A percentile compares a stretch with the other conserved stretches of the same genome.
Evolutionary conservation across 2,797 vertebrate species (phyloP).

Genomic region (Bufotes viridis): DNA sequence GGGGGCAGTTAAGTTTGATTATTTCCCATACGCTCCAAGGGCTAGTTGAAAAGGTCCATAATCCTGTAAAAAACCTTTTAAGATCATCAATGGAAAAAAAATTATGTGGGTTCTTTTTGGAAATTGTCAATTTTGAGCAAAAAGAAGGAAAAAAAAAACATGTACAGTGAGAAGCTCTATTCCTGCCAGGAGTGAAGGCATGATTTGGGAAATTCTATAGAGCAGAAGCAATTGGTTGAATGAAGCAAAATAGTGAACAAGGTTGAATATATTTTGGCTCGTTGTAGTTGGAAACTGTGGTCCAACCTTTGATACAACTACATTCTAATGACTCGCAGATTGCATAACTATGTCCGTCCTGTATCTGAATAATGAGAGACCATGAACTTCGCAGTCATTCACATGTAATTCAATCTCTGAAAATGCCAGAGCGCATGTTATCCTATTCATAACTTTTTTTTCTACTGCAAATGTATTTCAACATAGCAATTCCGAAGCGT

Average conservation of each 20-base stretch:
- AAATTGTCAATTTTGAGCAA: background rate
- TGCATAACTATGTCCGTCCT: conserved; percentile 41
- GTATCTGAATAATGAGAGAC: conserved; percentile 40
- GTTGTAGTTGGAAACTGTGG: conserved; percentile 9
- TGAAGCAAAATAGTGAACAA: conserved; percentile 24
- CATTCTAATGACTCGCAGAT: conserved; percentile 50
- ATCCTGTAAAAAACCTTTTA: no score
- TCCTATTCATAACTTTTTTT: conserved; percentile 50
- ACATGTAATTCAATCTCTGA: conserved; percentile 37
- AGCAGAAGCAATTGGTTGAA: background rate
- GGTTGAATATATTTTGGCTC: conserved; percentile 24
- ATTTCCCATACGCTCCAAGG: no score
- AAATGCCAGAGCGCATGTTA: conserved; percentile 35
- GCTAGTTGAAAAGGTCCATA: no score
- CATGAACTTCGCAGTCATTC: conserved; percentile 42
- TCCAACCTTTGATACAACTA: conserved; percentile 43
- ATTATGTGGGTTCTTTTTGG: background rate
- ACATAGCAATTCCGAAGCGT: conserved; percentile 49
- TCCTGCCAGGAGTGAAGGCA: background rate
- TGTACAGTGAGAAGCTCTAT: background rate
- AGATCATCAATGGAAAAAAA: background rate
- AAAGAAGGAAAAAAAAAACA: background rate
- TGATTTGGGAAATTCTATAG: background rate
- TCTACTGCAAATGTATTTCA: conserved; percentile 53
- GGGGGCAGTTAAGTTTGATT: no score